A percentile compares a stretch with the other conserved stretches of the same genome.
phyloP scores from a whole-genome alignment of 2,113 vertebrate species.

The Grammomys dolichurus region DNA sequence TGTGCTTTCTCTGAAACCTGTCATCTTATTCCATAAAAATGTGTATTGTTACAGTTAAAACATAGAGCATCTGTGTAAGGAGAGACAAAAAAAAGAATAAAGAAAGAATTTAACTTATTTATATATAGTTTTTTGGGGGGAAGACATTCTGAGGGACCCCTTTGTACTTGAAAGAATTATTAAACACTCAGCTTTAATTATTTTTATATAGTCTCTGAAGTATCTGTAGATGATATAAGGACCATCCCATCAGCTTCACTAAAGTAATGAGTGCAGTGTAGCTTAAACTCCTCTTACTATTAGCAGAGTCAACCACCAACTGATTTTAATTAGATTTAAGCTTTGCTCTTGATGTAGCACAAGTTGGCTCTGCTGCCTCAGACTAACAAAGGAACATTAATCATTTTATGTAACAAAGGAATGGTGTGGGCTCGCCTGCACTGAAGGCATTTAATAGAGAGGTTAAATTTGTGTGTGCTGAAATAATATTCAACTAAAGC shows the following conservation, averaged over 20 bases:
- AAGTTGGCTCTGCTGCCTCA: constrained; percentile 73
- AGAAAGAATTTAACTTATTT: constrained; percentile 40
- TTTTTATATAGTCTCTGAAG: constrained; percentile 61
- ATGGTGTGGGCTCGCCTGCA: constrained; percentile 17
- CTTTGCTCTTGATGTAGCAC: constrained; percentile 82
- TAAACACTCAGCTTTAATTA: constrained; percentile 36
- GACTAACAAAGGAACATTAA: constrained; percentile 80
- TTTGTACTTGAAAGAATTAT: constrained; percentile 40
- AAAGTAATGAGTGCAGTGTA: constrained; percentile 71
- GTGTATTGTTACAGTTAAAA: constrained; percentile 47
- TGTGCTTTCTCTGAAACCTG: constrained; percentile 43
- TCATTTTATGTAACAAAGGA: constrained; percentile 81
- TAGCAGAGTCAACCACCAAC: constrained; percentile 83
- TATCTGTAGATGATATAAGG: constrained; percentile 71
- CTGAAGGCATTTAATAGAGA: constrained; percentile 63
- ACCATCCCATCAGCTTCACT: constrained; percentile 72
- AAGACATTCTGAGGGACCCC: constrained; percentile 15
- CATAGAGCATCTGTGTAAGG: background rate
- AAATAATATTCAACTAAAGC: constrained; percentile 76
- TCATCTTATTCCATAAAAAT: constrained; percentile 41
- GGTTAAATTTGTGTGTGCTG: constrained; percentile 70
- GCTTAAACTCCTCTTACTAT: constrained; percentile 71
- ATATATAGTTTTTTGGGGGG: constrained; percentile 34
- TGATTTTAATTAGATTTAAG: constrained; percentile 88
- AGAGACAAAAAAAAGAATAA: constrained; percentile 11